Conservation (phyloP, 2,113 vertebrate species). For the Hydrolagus affinis region DNA sequence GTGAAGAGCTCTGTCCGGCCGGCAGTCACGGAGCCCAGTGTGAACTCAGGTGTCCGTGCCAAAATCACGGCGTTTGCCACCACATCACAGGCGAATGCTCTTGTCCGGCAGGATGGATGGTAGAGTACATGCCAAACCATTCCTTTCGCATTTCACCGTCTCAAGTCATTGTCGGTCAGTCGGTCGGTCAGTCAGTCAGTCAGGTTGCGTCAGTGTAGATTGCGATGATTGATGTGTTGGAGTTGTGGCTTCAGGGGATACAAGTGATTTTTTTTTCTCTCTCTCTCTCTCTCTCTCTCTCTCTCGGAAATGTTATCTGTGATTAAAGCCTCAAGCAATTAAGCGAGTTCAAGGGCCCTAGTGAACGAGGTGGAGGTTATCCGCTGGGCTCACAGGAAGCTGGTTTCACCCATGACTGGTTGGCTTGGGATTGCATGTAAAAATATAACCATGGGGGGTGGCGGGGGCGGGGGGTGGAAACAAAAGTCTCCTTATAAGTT, state of each 20-base stretch:
- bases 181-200: not conserved
- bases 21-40: constrained; percentile 93
- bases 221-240: not conserved
- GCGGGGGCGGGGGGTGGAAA: too few species aligned
- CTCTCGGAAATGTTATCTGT: too few species aligned
- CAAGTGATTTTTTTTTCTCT: too few species aligned
- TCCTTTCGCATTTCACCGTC: not conserved
- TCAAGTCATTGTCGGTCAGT: not conserved
- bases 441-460: too few species aligned
- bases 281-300: too few species aligned
- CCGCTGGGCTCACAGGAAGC: too few species aligned
- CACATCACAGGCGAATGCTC: constrained; percentile 93
- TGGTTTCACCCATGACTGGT: too few species aligned
- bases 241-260: not conserved
- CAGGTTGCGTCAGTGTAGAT: not conserved
- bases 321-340: too few species aligned
- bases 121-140: constrained; percentile 45
- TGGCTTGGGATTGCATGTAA: too few species aligned
- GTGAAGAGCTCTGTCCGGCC: constrained; percentile 82
- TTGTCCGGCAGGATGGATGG: constrained; percentile 87
- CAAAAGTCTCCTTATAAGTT: too few species aligned
- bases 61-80: constrained; percentile 88
- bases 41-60: constrained; percentile 89
- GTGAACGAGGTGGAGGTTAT: too few species aligned
- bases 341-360: too few species aligned